phyloP scores from a whole-genome alignment of 1,140 invertebrate genomes.

The Arion vulgaris region DNA sequence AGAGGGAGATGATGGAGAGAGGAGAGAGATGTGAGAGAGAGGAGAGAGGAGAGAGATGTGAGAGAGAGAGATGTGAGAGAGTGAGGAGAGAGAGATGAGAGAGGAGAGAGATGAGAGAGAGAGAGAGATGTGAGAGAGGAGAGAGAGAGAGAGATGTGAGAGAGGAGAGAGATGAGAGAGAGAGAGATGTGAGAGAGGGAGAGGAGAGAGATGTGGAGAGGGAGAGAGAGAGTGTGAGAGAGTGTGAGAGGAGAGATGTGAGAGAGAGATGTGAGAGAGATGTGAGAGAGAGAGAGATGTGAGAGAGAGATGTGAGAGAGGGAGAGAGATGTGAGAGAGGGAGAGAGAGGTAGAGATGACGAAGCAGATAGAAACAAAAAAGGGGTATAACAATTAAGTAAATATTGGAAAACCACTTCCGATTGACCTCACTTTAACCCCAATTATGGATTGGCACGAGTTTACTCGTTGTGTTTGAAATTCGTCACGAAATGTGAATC shows the following conservation, averaged over 20 bases:
- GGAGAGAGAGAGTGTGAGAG: too few species aligned
- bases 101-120: neutral
- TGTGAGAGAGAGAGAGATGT: neutral
- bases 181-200: neutral
- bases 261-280: neutral
- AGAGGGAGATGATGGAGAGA: too few species aligned
- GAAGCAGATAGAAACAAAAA: neutral
- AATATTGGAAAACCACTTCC: too few species aligned
- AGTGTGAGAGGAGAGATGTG: neutral
- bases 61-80: neutral
- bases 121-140: neutral
- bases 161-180: neutral
- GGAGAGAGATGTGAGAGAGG: neutral
- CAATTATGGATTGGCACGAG: too few species aligned
- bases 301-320: neutral
- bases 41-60: neutral
- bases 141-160: conserved; percentile 3
- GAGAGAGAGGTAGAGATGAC: neutral
- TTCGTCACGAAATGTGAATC: too few species aligned
- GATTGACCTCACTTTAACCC: too few species aligned
- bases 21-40: neutral
- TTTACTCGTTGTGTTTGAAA: too few species aligned
- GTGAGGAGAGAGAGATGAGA: too few species aligned
- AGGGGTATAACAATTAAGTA: neutral
- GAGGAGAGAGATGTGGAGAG: too few species aligned